These are phyloP conservation scores for Oligia latruncula DNA, from an alignment of 2,888 invertebrate species.

Conservation along the genomic window DNA sequence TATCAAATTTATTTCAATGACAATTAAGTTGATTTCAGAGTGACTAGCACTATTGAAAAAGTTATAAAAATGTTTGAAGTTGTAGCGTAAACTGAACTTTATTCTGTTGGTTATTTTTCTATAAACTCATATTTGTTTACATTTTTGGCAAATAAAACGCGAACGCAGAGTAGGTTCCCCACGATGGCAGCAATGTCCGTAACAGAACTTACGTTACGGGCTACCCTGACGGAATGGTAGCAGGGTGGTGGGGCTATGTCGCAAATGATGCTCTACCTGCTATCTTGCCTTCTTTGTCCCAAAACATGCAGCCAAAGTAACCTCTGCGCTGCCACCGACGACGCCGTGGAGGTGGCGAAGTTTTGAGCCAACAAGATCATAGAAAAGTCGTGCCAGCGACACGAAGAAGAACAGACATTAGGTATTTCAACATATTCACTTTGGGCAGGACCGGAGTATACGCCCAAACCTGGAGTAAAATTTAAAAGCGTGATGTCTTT, in stretches of 20 bases:
- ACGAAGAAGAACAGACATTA: neutral
- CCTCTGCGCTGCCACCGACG: neutral
- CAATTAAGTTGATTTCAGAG: too few species aligned
- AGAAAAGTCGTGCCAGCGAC: neutral
- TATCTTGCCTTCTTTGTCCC: neutral
- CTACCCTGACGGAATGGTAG: neutral
- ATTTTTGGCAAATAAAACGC: too few species aligned
- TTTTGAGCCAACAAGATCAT: neutral
- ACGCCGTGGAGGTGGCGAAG: neutral
- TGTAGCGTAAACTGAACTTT: too few species aligned
- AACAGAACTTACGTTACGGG: neutral
- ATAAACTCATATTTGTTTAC: too few species aligned
- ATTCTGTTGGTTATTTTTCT: too few species aligned
- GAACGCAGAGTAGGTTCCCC: neutral
- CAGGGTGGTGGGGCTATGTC: neutral
- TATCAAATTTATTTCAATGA: too few species aligned
- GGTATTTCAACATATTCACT: neutral
- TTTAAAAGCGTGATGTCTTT: conserved; percentile 7
- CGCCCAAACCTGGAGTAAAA: neutral
- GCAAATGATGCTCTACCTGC: neutral
- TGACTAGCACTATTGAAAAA: too few species aligned
- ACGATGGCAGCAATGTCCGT: neutral
- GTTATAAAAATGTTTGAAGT: too few species aligned
- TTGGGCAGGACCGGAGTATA: neutral
- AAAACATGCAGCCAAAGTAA: neutral